phyloP scores from a whole-genome alignment of 2,113 vertebrate species.

The Oxygymnocypris stewartii region DNA sequence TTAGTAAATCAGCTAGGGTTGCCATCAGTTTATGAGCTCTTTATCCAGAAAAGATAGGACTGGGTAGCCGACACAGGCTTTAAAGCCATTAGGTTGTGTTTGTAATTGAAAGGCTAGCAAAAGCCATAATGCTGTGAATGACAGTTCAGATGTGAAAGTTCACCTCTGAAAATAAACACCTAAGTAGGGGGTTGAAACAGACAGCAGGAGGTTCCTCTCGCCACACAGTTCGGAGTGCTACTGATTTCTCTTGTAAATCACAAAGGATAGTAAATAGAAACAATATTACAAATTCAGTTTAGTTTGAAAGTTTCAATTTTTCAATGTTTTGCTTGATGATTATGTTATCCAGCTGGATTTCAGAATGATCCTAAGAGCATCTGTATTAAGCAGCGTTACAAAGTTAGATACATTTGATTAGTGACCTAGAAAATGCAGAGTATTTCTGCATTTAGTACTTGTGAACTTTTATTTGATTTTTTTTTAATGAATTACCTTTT shows the following conservation, averaged over 20 bases:
- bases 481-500: too few species aligned
- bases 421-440: neutral
- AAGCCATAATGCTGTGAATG: neutral
- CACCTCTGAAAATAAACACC: conserved; percentile 38
- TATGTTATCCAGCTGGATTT: neutral
- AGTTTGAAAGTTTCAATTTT: neutral
- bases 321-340: neutral
- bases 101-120: neutral
- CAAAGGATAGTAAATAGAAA: neutral
- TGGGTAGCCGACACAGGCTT: neutral
- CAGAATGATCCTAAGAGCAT: neutral
- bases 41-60: neutral
- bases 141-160: conserved; percentile 35
- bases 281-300: neutral
- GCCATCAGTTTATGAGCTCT: neutral
- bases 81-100: neutral
- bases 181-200: neutral
- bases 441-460: neutral
- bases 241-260: conserved; percentile 12
- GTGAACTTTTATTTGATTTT: neutral
- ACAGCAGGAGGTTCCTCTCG: neutral
- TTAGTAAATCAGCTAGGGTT: conserved; percentile 9
- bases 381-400: neutral
- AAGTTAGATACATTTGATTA: neutral
- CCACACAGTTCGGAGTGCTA: conserved; percentile 12